Evolutionary conservation across 2,888 invertebrate genomes (phyloP), one percentile per base, ranked within the genome.

Genomic region (Chymomyza caudatula): DNA sequence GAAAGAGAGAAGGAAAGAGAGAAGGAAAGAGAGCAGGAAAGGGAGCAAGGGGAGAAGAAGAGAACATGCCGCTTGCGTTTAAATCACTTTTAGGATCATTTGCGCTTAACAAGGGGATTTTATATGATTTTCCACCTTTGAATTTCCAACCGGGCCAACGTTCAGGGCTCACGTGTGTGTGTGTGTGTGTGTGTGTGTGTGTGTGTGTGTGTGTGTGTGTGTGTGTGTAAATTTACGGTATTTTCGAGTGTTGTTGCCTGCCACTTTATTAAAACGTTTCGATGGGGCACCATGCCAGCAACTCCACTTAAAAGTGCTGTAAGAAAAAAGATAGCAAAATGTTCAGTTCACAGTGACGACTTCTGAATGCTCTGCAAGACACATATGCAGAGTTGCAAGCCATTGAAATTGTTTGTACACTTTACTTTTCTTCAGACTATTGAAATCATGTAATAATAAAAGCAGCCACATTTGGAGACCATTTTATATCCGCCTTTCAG

Each of bases 91-190:
- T 20, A 51, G 51, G 51, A 51, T 51, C 51, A 51, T 51, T 51
- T 51, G 51, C 51, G 17, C 51, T 51, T 51, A 51, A 51, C 51
- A 51, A 51, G 51, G 20, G 20, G 19, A 51, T 20, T 51, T 51
- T 51, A 51, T 51, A 51, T 51, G 51, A 51, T 51, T 51, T 51
- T 51, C 51, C 51, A 51, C 51, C 51, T 51, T 51, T 47, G 29
- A 37, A 37, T 37, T 37, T 11, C 29, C 29, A 37, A 37, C 29
- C 11, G 11, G 11, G 0, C 2, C 29, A 29, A 29, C 8, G 8
- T 29, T 29, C 29, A 8, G 8, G 6, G 29, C 29, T 29, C 29
- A 37, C 11, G 29, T 37, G 11, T 37, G 29, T 37, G 5, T 37
- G 29, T 1, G 29, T 37, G 29, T 25, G 3, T 4, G 25, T 25